Percentiles rank a stretch among this genome's conserved stretches.
phyloP scores from a whole-genome alignment of 2,113 vertebrate species.

The Otolemur garnettii region DNA sequence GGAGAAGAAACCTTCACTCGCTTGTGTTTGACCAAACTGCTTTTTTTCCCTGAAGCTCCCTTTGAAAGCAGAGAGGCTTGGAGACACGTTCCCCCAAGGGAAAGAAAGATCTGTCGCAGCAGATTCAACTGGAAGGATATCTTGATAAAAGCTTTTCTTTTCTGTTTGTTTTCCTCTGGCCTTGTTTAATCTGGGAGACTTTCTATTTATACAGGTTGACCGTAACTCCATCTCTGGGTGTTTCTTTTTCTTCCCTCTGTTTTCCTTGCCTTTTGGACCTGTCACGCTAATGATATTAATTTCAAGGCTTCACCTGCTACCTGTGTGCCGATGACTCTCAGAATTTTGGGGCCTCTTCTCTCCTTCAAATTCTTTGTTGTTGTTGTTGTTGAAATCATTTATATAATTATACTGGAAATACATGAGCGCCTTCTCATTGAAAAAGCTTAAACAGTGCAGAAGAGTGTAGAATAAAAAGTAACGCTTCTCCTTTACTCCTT shows the following conservation, averaged over 20 bases:
- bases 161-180: slow-evolving; percentile 59
- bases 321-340: background rate
- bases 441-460: background rate
- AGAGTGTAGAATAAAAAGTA: background rate
- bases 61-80: slow-evolving; percentile 6
- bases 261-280: background rate
- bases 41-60: background rate
- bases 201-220: slow-evolving; percentile 6
- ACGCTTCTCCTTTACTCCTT: background rate
- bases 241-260: slow-evolving; percentile 28
- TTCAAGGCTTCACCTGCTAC: background rate
- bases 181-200: slow-evolving; percentile 30
- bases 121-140: background rate
- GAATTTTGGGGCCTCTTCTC: slow-evolving; percentile 28
- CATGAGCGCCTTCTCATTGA: slow-evolving; percentile 8
- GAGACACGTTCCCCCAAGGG: background rate
- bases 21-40: background rate
- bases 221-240: background rate
- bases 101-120: background rate
- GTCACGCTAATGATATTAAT: background rate
- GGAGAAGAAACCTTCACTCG: background rate
- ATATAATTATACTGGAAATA: slow-evolving; percentile 52
- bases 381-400: slow-evolving; percentile 76
- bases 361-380: slow-evolving; percentile 79
- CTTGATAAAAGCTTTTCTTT: background rate